Evolutionary conservation across 2,888 invertebrate species (phyloP).

Genomic region (Erebia aethiops): DNA sequence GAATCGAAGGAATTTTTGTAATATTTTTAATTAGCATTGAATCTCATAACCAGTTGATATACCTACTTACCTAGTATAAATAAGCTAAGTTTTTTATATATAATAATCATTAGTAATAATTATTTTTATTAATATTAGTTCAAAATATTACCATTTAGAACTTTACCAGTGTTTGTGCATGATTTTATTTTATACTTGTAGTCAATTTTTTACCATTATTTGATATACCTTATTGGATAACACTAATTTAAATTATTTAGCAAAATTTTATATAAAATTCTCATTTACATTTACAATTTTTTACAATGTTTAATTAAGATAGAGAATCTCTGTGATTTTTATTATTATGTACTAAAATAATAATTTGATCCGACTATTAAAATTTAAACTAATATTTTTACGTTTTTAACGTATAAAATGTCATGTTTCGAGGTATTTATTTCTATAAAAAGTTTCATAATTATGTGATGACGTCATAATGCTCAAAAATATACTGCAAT

Average conservation of each 20-base stretch:
- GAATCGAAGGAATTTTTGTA: too few species aligned
- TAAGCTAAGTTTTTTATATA: background rate
- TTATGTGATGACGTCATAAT: too few species aligned
- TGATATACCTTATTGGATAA: background rate
- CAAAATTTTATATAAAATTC: background rate
- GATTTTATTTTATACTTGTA: background rate
- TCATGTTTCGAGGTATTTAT: too few species aligned
- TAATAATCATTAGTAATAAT: background rate
- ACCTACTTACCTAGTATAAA: too few species aligned
- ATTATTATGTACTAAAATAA: background rate
- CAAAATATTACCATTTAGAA: background rate
- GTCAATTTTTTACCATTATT: conserved; percentile 4
- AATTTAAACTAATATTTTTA: too few species aligned
- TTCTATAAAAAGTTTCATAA: too few species aligned
- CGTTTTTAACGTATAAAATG: too few species aligned
- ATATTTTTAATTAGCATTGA: too few species aligned
- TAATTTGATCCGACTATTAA: too few species aligned
- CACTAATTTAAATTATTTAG: background rate
- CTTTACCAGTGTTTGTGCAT: background rate
- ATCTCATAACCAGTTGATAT: too few species aligned
- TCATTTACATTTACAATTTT: background rate
- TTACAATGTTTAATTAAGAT: background rate
- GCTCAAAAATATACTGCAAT: too few species aligned
- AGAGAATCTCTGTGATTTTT: background rate
- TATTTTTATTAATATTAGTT: background rate